Conservation (phyloP, 2,113 vertebrate genomes). For the Callocephalon fimbriatum region DNA sequence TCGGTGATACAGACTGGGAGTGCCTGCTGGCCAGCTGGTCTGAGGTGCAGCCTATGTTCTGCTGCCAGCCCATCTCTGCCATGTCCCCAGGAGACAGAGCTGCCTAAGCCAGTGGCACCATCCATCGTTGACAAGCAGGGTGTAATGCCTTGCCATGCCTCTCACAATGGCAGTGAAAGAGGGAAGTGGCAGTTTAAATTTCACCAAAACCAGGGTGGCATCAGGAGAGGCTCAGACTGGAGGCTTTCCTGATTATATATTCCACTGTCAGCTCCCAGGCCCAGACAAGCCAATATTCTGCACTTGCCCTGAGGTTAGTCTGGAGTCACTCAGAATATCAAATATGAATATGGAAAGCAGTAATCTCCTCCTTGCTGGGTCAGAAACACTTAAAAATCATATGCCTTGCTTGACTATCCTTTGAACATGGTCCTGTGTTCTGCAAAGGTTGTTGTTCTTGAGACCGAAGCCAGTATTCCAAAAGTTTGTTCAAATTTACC, state of each 20-base stretch:
- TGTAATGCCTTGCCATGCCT: neutral
- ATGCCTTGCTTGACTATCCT: neutral
- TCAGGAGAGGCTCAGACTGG: neutral
- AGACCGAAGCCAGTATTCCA: too few relatives aligned
- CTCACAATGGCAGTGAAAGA: neutral
- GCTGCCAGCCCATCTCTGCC: neutral
- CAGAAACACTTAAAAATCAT: neutral
- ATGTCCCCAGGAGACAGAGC: neutral
- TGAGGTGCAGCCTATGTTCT: neutral
- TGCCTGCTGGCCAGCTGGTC: neutral
- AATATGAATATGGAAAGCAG: conserved; percentile 11
- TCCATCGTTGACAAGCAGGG: neutral
- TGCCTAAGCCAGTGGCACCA: neutral
- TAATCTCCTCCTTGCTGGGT: neutral
- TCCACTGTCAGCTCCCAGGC: neutral
- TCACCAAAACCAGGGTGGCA: neutral
- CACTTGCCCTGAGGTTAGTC: neutral
- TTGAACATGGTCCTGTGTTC: neutral
- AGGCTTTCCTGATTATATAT: neutral
- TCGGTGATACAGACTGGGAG: rapidly evolving
- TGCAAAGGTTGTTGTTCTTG: too few relatives aligned
- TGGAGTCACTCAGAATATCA: conserved; percentile 14
- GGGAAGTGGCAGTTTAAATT: neutral
- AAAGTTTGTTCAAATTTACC: too few relatives aligned
- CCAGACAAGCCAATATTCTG: neutral